These are phyloP conservation scores for Dorcus parallelipipedus DNA, from an alignment of 2,888 invertebrate species.

Conservation along the genomic window DNA sequence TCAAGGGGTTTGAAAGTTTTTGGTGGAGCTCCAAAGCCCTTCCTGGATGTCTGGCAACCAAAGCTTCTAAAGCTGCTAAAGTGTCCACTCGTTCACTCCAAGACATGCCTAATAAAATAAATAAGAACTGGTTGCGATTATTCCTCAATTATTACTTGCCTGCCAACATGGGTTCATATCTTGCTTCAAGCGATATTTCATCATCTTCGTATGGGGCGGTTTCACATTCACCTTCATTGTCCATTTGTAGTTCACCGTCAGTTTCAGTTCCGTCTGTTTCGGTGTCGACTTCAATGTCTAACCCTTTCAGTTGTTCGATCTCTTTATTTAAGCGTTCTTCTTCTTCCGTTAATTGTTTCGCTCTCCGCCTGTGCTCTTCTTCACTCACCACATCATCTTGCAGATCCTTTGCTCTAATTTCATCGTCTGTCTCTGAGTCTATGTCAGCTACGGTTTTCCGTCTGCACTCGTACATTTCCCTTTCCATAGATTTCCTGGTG, in stretches of 20 bases:
- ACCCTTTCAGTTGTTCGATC: slow-evolving; percentile 70
- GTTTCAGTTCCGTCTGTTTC: slow-evolving; percentile 80
- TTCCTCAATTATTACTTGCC: slow-evolving; percentile 40
- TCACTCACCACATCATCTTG: slow-evolving; percentile 55
- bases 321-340: slow-evolving; percentile 73
- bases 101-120: slow-evolving; percentile 57
- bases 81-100: slow-evolving; percentile 85
- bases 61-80: slow-evolving; percentile 70
- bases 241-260: slow-evolving; percentile 60
- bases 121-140: background rate
- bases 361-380: slow-evolving; percentile 67
- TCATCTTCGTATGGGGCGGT: slow-evolving; percentile 33
- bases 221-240: slow-evolving; percentile 37
- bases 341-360: slow-evolving; percentile 64
- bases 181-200: slow-evolving; percentile 58
- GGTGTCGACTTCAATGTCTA: slow-evolving; percentile 73
- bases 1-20: slow-evolving; percentile 86
- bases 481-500: slow-evolving; percentile 39
- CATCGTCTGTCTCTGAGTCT: slow-evolving; percentile 60
- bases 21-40: slow-evolving; percentile 90
- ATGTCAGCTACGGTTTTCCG: slow-evolving; percentile 59
- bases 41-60: slow-evolving; percentile 87
- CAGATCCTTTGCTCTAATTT: slow-evolving; percentile 57
- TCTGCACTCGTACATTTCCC: slow-evolving; percentile 55
- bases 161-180: slow-evolving; percentile 67